Percentiles rank a stretch among this genome's conserved stretches.
Evolutionary conservation across 2,113 vertebrate species (phyloP).

Genomic region (Clarias gariepinus): DNA sequence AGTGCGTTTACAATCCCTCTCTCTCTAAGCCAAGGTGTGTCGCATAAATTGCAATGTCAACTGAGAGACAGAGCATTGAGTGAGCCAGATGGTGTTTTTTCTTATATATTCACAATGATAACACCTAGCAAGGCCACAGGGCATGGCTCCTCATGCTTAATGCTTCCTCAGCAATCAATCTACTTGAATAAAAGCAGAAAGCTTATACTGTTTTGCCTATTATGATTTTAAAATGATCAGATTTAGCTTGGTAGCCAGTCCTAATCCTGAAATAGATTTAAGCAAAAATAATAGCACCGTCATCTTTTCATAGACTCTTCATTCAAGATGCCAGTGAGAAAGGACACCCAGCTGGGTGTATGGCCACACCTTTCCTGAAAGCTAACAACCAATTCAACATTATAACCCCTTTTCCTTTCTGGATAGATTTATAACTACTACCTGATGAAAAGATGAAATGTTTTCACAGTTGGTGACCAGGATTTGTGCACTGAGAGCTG

Average conservation of each 20-base stretch:
- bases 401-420: conserved; percentile 37
- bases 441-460: conserved; percentile 32
- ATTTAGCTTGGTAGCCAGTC: neutral
- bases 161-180: neutral
- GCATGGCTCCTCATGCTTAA: neutral
- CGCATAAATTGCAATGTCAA: conserved; percentile 10
- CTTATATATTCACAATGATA: conserved; percentile 40
- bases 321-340: conserved; percentile 9
- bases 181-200: neutral
- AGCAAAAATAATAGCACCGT: neutral
- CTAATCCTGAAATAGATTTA: neutral
- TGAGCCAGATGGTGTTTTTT: conserved; percentile 30
- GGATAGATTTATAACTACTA: conserved; percentile 59
- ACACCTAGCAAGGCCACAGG: conserved; percentile 20
- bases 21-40: conserved; percentile 46
- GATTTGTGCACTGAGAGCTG: conserved; percentile 12
- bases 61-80: conserved; percentile 11
- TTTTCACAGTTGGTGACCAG: conserved; percentile 34
- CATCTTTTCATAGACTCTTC: conserved; percentile 22
- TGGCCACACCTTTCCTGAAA: conserved; percentile 53
- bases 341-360: conserved; percentile 6
- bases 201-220: conserved; percentile 10
- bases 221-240: neutral
- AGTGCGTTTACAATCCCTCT: neutral
- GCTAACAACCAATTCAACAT: conserved; percentile 30